Evolutionary conservation across 2,888 invertebrate species (phyloP).

Genomic region (Apoderus coryli): DNA sequence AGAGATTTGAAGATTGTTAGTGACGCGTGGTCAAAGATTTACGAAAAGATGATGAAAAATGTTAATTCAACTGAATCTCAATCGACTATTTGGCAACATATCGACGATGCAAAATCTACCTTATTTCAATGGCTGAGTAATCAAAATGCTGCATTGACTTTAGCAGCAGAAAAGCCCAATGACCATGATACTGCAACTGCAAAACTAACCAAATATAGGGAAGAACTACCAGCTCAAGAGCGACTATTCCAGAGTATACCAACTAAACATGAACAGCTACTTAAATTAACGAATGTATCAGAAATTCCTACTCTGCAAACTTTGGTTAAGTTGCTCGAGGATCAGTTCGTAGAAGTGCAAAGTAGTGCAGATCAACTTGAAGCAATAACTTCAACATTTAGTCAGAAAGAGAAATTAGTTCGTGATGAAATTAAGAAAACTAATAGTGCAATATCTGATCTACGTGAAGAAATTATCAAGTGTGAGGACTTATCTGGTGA

Average conservation of each 20-base stretch:
- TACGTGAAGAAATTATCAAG: constrained; percentile 72
- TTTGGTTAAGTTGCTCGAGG: constrained; percentile 50
- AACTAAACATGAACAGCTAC: constrained; percentile 65
- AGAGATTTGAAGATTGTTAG: constrained; percentile 48
- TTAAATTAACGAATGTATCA: constrained; percentile 56
- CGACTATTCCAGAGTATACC: constrained; percentile 63
- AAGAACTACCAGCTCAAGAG: constrained; percentile 66
- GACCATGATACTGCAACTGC: constrained; percentile 71
- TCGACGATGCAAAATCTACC: constrained; percentile 74
- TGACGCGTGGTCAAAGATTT: constrained; percentile 53
- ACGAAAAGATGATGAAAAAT: constrained; percentile 55
- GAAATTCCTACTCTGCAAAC: constrained; percentile 54
- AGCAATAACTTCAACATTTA: constrained; percentile 54
- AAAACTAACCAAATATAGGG: constrained; percentile 68
- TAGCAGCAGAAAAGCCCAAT: constrained; percentile 59
- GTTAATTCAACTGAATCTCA: constrained; percentile 77
- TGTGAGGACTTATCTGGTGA: constrained; percentile 84
- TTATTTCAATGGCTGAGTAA: constrained; percentile 71
- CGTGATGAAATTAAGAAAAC: constrained; percentile 56
- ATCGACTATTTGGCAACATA: constrained; percentile 83
- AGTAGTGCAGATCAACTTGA: constrained; percentile 61
- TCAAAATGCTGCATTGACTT: constrained; percentile 61
- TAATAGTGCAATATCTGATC: constrained; percentile 52
- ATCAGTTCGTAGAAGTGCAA: constrained; percentile 63
- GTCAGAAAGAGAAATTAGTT: constrained; percentile 57